A percentile compares a stretch with the other conserved stretches of the same genome.
Conservation (phyloP, 2,888 invertebrate species). For the Diarsia mendica region DNA sequence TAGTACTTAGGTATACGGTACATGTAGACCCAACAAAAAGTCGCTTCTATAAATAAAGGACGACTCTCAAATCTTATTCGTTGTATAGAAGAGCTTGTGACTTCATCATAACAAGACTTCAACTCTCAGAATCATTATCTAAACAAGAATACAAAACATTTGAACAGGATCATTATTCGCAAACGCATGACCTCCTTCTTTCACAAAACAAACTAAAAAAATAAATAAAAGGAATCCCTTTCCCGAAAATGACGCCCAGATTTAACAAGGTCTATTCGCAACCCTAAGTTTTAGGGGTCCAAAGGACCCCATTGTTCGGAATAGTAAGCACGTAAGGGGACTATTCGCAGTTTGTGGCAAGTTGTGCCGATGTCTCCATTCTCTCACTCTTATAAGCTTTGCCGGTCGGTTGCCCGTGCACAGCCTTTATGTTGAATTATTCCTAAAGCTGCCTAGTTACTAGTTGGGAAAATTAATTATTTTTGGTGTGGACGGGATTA, state of each 20-base stretch:
- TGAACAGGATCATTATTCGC: not conserved
- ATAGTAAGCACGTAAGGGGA: constrained; percentile 62
- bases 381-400: constrained; percentile 57
- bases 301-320: constrained; percentile 59
- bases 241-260: constrained; percentile 43
- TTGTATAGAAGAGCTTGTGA: not conserved
- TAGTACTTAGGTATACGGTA: too few relatives aligned
- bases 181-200: not conserved
- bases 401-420: constrained; percentile 37
- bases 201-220: not conserved
- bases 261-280: constrained; percentile 60
- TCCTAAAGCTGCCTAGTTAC: constrained; percentile 40
- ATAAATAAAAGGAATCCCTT: constrained; percentile 4
- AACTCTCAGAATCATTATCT: constrained; percentile 13
- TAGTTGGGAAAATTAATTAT: constrained; percentile 48
- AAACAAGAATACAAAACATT: constrained; percentile 12
- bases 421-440: constrained; percentile 55
- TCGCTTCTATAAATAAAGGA: not conserved
- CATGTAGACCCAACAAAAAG: too few relatives aligned
- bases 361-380: constrained; percentile 64
- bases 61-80: not conserved
- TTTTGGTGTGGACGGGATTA: constrained; percentile 36
- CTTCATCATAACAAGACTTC: not conserved
- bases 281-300: constrained; percentile 60
- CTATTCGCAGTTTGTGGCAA: constrained; percentile 61